phyloP scores from a whole-genome alignment of 64 coral and sea anemone species.

The Platygyra sinensis region DNA sequence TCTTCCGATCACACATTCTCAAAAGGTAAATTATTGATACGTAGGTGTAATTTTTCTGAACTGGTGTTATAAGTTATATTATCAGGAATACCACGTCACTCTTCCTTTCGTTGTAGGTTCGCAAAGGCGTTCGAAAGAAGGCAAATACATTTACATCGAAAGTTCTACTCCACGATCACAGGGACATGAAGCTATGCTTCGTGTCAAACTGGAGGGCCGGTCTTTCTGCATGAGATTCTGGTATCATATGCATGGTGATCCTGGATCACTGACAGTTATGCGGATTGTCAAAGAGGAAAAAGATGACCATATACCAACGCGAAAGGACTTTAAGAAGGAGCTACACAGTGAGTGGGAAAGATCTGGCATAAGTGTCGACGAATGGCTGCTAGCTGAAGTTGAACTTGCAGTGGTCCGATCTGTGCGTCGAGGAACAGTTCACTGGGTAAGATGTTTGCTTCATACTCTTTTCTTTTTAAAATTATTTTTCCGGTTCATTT shows the following conservation, averaged over 20 bases:
- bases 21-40: not conserved
- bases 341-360: not conserved
- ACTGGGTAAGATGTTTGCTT: constrained; percentile 19
- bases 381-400: not conserved
- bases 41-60: too few species aligned
- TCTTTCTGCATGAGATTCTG: constrained; percentile 36
- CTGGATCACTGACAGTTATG: constrained; percentile 19
- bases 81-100: too few species aligned
- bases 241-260: constrained; percentile 50
- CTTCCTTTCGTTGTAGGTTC: not conserved
- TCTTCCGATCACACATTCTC: constrained; percentile 1
- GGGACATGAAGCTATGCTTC: constrained; percentile 26
- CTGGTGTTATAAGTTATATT: too few species aligned
- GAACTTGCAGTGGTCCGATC: not conserved
- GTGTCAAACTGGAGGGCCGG: constrained; percentile 31
- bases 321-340: not conserved
- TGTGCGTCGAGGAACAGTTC: not conserved
- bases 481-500: too few species aligned
- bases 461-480: too few species aligned
- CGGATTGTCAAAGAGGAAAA: not conserved
- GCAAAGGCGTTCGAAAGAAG: not conserved
- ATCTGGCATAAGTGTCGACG: not conserved
- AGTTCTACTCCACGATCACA: constrained; percentile 7
- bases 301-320: not conserved
- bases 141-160: constrained; percentile 62